Evolutionary conservation across 2,797 vertebrate genomes (phyloP).

Genomic region (Takifugu rubripes): DNA sequence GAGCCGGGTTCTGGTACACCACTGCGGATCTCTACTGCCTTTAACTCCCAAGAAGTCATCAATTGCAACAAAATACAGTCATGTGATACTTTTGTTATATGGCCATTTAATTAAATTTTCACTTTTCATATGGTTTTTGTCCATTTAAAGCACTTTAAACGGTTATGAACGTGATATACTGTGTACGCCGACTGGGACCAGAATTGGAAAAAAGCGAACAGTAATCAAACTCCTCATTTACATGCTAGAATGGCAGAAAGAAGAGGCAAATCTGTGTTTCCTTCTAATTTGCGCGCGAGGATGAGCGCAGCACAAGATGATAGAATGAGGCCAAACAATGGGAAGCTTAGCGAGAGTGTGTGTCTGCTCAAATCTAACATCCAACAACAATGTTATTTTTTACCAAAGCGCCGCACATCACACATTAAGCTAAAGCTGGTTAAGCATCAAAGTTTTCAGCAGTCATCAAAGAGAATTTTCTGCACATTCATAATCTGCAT

Average conservation of each 20-base stretch:
- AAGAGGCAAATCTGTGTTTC: slow-evolving; percentile 49
- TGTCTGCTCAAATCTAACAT: slow-evolving; percentile 45
- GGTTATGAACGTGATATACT: slow-evolving; percentile 20
- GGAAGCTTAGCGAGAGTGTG: slow-evolving; percentile 34
- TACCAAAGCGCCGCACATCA: slow-evolving; percentile 21
- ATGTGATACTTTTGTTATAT: slow-evolving; percentile 28
- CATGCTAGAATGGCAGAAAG: slow-evolving; percentile 44
- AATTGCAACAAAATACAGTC: slow-evolving; percentile 33
- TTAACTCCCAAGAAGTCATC: slow-evolving; percentile 51
- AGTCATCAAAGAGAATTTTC: slow-evolving; percentile 45
- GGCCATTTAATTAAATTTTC: slow-evolving; percentile 35
- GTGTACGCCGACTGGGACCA: not conserved
- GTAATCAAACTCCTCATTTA: slow-evolving; percentile 59
- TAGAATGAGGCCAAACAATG: slow-evolving; percentile 61
- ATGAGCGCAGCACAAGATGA: slow-evolving; percentile 55
- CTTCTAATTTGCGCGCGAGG: slow-evolving; percentile 51
- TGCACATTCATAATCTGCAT: slow-evolving; percentile 46
- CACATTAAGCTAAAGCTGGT: slow-evolving; percentile 24
- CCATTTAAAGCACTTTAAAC: slow-evolving; percentile 36
- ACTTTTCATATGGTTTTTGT: slow-evolving; percentile 29
- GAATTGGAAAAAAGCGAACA: slow-evolving; percentile 46
- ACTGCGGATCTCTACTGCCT: slow-evolving; percentile 50
- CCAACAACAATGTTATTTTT: slow-evolving; percentile 42
- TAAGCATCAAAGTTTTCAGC: slow-evolving; percentile 44
- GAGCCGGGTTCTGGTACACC: slow-evolving; percentile 43